Evolutionary conservation across 2,888 invertebrate genomes (phyloP), one percentile per base, ranked within the genome.

Genomic region (Nipponacmea schrenckii): DNA sequence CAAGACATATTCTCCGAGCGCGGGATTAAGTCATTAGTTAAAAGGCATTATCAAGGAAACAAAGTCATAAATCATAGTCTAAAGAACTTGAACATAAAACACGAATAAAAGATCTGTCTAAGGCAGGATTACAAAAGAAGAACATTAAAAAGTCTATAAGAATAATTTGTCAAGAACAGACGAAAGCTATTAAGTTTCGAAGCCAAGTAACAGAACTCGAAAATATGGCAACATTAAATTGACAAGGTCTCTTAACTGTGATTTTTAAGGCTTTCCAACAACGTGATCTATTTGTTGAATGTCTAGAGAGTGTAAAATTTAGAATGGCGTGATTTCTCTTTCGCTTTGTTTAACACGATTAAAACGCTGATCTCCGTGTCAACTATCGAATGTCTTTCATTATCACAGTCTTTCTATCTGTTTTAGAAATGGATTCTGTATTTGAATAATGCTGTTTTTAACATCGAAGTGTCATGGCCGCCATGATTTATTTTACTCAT

Each of bases 321-420:
- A 56, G 56, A 56, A 56, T 56, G 56, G 56, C 14, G 56, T 56
- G 56, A 56, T 56, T 56, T 24, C 24, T 56, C 24, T 20, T 56
- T 56, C 56, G 56, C 56, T 56, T 56, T 56, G 56, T 56, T 56
- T 56, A 56, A 56, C 56, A 56, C 56, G 56, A 56, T 56, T 56
- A 56, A 56, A 14, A 20, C 56, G 20, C 7, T 56, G 56, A 56
- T 56, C 56, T 56, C 10, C 56, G 20, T 56, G 56, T 56, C 56
- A 56, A 12, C 56, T 56, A 56, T 56, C 56, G 20, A 24, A 56
- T 20, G 20, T 24, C 20, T 56, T 56, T 56, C 56, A 56, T 56
- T 56, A 56, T 24, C 24, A 56, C 56, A 20, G 4, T 15, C 56
- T 10, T 56, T 56, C 24, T 56, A 56, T 56, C 56, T 56, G 56